Evolutionary conservation across 2,797 vertebrate genomes (phyloP), one percentile per base, ranked within the genome.

Genomic region (Rhincodon typus): DNA sequence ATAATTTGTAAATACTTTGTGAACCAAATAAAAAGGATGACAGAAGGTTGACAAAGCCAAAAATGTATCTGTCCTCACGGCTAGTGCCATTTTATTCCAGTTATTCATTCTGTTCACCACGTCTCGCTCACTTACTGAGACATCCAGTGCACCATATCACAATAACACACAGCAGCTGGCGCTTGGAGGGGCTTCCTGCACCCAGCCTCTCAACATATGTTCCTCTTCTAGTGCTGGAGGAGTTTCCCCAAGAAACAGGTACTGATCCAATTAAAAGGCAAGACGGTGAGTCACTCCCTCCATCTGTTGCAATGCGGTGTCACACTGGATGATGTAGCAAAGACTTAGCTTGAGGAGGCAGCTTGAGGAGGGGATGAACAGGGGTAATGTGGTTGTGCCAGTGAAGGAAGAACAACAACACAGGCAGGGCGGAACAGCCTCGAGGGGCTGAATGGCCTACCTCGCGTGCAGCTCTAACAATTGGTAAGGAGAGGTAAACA

Each of bases 141-240:
- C 62, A 10, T 69, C 42, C n/a, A 69, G 42, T 93, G 7, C n/a
- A 69, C n/a, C n/a, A 69, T 21, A 66, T 42, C 38, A 15, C 66
- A 93, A 69, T 93, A 0, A 93, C 38, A 15, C 67, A 69, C 90
- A 69, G 66, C 7, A 69, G 66, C 8, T 93, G 66, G 62, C 42
- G 67, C 90, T 93, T n/a, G 62, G 42, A 91, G 62, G n/a, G 66
- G n/a, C 66, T 17, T 93, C 66, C 38, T 67, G n/a, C 66, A 69
- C 62, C 62, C 90, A 93, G n/a, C 38, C 10, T 91, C 90, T 38
- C 13, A 69, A 69, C n/a, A 93, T 93, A 67, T 93, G 90, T 93
- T 93, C 34, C 62, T 93, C 90, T 38, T 93, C 90, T 42, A 69
- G 62, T 67, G 66, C 0, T 69, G n/a, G 23, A 93, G 62, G 62